Evolutionary conservation across 2,888 invertebrate species (phyloP).

Genomic region (Bimastos eiseni): DNA sequence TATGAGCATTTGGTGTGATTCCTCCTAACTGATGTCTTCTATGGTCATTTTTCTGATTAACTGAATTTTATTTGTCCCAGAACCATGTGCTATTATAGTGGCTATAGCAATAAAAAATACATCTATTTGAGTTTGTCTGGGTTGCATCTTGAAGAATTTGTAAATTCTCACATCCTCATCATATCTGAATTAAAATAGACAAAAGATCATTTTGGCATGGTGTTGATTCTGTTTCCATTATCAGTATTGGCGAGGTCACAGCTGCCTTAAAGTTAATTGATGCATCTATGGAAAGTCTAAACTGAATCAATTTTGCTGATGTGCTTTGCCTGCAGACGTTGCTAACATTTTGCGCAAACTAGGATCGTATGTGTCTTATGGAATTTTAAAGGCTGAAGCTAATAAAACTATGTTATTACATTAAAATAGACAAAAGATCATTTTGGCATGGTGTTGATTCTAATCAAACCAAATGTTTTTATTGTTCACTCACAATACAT

Average conservation of each 20-base stretch:
- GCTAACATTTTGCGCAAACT: neutral
- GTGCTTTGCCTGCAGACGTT: neutral
- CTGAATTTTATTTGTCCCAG: neutral
- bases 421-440: neutral
- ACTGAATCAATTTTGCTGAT: neutral
- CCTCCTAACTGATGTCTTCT: neutral
- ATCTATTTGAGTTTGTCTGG: neutral
- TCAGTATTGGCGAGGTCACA: neutral
- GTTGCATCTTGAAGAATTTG: neutral
- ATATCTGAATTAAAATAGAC: neutral
- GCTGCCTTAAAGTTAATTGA: neutral
- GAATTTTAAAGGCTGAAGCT: neutral
- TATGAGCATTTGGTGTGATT: neutral
- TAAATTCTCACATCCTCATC: neutral
- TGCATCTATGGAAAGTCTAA: neutral
- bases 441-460: neutral
- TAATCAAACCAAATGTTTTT: neutral
- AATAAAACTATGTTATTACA: neutral
- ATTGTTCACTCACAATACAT: too few species aligned
- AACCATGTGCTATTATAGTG: neutral
- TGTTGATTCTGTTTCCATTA: neutral
- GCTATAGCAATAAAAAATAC: too few species aligned
- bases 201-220: neutral
- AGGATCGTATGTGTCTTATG: neutral
- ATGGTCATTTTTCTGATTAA: neutral